Evolutionary conservation across 2,113 vertebrate genomes (phyloP), one percentile per base, ranked within the genome.

Genomic region (Nansenia antarctica): DNA sequence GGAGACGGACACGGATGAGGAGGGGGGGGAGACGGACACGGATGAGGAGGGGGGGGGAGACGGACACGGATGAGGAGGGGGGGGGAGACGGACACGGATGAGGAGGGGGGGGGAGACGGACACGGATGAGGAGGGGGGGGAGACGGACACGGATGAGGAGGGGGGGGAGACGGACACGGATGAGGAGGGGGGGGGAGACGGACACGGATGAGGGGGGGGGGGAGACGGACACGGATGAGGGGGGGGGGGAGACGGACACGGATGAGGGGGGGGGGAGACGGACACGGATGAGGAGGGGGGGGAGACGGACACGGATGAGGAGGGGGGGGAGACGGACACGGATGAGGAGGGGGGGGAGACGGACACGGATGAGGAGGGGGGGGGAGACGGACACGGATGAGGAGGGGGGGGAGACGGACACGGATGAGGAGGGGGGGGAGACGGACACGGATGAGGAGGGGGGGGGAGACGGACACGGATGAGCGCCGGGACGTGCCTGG

Each of bases 101-200:
- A 55, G n/a, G 24, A 55, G 53, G 5, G 24, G 12, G 53, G 6
- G 4, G 20, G 20, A 55, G 53, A 55, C 24, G 26, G 53, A 27
- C 53, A 55, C 53, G 53, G 53, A 55, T 55, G 53, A 55, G n/a
- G 24, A 55, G 5, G 24, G 12, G 53, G 6, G 4, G 20, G 20
- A 55, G 53, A 55, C 24, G 26, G 53, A 27, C 53, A 55, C 53
- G 53, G 53, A 55, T 55, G 53, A 55, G n/a, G 24, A 55, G 5
- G 24, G 12, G 53, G 6, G 4, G 20, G 20, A 55, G 53, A 55
- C 24, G 26, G 53, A 27, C 53, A 55, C 53, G 53, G 53, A 55
- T 55, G 53, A 55, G n/a, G 24, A 55, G 53, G 5, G 24, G 12
- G 53, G 6, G 4, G 20, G 20, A 55, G 53, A 55, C 24, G 26